Evolutionary conservation across 2,888 invertebrate genomes (phyloP), one percentile per base, ranked within the genome.

Genomic region (Pilophorus perplexus): DNA sequence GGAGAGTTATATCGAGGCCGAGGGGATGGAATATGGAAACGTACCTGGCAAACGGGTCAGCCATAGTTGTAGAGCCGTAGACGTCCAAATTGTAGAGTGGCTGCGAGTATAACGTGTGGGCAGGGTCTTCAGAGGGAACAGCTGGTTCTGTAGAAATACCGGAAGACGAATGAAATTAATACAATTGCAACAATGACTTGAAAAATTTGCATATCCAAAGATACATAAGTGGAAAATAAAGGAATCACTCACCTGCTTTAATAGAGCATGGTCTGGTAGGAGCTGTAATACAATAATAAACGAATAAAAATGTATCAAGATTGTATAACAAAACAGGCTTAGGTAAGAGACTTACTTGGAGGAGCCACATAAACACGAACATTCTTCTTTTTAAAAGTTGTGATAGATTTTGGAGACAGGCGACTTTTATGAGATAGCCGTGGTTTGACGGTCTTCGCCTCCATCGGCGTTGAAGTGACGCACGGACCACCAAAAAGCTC

Each of bases 21-120:
- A 5, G 8, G 3, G 5, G 22, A 48, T 22, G 8, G 6, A 6
- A 52, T 25, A 66, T 14, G 4, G 38, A 14, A 12, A 37, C 62
- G 18, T 57, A 68, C 68, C 57, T 62, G 12, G 68, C 66, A 42
- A 68, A 68, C 1, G 68, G 68, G 57, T 68, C 66, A n/a, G 42
- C n/a, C 66, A 68, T 50, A 14, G 59, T 57, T 33, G 64, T 67
- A n/a, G 55, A 25, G 3, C 67, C 64, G 46, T 64, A 67, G 16
- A 46, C 37, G 52, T 67, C 48, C n/a, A 67, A 18, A 28, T 54
- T 37, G 38, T 55, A 67, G 16, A 54, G 28, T 23, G 67, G 64
- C 27, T 54, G 23, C 20, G n/a, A n/a, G n/a, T n/a, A n/a, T n/a
- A n/a, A n/a, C n/a, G n/a, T n/a, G n/a, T n/a, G n/a, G n/a, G n/a